Conservation (phyloP, 2,888 invertebrate genomes). For the Hipparchia semele region DNA sequence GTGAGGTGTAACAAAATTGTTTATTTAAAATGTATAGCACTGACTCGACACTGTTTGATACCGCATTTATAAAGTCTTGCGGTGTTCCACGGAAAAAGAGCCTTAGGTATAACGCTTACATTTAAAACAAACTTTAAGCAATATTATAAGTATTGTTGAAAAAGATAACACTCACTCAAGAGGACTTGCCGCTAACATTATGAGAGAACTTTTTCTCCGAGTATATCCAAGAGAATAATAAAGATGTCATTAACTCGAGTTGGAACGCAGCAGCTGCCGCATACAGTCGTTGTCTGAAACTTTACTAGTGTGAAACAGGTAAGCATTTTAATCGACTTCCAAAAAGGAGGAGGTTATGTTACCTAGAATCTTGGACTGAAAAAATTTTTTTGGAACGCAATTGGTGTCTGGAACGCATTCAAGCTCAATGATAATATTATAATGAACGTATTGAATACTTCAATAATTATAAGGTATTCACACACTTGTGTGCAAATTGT, state of each 20-base stretch:
- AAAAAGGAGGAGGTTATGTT: neutral
- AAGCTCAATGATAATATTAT: no score
- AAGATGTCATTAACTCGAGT: slow-evolving; percentile 14
- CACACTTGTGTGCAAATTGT: no score
- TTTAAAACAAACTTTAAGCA: neutral
- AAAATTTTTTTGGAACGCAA: no score
- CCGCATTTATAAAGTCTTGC: neutral
- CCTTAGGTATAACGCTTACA: neutral
- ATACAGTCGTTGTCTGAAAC: neutral
- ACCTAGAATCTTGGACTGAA: neutral
- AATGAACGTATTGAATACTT: no score
- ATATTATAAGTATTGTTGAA: neutral
- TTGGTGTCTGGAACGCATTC: no score
- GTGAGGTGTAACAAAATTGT: no score
- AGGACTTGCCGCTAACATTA: neutral
- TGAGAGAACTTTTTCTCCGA: neutral
- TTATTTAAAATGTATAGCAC: no score
- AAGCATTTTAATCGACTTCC: neutral
- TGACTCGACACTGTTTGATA: neutral
- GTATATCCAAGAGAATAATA: slow-evolving; percentile 13
- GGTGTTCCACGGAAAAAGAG: neutral
- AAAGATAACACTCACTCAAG: slow-evolving; percentile 16
- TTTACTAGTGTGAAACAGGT: neutral
- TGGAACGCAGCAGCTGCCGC: slow-evolving; percentile 12
- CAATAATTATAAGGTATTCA: no score